These are phyloP conservation scores for Mylabris phalerata DNA, from an alignment of 1,140 invertebrate species.

Conservation along the genomic window DNA sequence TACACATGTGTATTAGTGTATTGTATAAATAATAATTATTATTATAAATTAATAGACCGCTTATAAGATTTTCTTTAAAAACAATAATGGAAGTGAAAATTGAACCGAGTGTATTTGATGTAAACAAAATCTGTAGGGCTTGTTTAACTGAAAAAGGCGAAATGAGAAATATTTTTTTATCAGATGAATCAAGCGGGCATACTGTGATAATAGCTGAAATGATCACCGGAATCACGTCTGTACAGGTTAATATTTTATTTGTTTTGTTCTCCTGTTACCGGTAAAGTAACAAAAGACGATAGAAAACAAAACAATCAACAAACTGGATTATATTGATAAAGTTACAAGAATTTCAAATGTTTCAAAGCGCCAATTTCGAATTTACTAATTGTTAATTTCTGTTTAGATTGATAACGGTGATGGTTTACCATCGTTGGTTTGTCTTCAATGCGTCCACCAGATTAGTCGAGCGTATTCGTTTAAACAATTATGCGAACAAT, in stretches of 20 bases:
- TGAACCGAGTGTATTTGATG: conserved; percentile 33
- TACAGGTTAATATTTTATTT: conserved; percentile 35
- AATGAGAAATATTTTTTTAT: conserved; percentile 40
- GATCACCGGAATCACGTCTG: conserved; percentile 37
- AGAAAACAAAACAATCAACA: no score
- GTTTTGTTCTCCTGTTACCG: no score
- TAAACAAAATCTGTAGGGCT: conserved; percentile 42
- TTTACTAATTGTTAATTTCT: not conserved
- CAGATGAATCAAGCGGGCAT: conserved; percentile 35
- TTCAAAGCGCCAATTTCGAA: no score
- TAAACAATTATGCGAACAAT: conserved; percentile 44
- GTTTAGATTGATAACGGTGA: conserved; percentile 41
- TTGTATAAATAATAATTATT: no score
- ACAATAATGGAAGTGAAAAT: conserved; percentile 34
- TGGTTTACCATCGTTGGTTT: conserved; percentile 43
- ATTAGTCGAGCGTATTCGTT: conserved; percentile 45
- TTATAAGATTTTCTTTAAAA: no score
- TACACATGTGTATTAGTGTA: no score
- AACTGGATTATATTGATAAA: no score
- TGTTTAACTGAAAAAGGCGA: conserved; percentile 42
- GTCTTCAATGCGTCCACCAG: conserved; percentile 43
- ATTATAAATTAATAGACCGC: no score
- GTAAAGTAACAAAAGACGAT: no score
- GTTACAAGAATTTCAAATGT: no score
- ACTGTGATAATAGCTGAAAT: conserved; percentile 40